These are phyloP conservation scores for Netelia melanura DNA, from an alignment of 2,888 invertebrate genomes.

Conservation along the genomic window DNA sequence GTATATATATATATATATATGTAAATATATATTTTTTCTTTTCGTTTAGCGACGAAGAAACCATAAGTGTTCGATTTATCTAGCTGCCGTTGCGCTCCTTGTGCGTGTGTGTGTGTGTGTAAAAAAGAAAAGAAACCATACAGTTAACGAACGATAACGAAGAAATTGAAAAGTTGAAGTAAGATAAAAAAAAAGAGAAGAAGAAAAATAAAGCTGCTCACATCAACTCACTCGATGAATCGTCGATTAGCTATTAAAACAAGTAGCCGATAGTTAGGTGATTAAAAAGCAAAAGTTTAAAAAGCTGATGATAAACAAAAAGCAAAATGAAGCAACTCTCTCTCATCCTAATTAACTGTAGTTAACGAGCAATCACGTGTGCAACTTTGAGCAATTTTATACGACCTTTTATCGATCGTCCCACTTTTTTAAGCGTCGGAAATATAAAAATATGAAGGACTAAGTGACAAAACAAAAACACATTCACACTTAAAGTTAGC, in stretches of 20 bases:
- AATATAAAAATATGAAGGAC: constrained; percentile 51
- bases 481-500: constrained; percentile 26
- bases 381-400: constrained; percentile 82
- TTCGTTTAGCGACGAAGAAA: constrained; percentile 69
- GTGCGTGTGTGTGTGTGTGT: constrained; percentile 46
- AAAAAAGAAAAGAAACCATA: constrained; percentile 48
- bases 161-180: constrained; percentile 24
- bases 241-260: constrained; percentile 61
- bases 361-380: constrained; percentile 78
- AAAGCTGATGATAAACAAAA: background rate
- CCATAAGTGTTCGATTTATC: constrained; percentile 83
- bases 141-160: constrained; percentile 63
- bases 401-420: constrained; percentile 80
- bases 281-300: constrained; percentile 68
- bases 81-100: constrained; percentile 82
- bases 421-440: constrained; percentile 72
- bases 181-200: constrained; percentile 38
- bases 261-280: constrained; percentile 67
- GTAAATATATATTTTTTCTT: constrained; percentile 50
- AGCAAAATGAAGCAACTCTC: constrained; percentile 59
- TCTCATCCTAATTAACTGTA: constrained; percentile 78
- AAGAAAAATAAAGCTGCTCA: constrained; percentile 72
- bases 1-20: constrained; percentile 65
- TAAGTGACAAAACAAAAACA: background rate
- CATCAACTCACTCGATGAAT: constrained; percentile 74